A percentile compares a stretch with the other conserved stretches of the same genome.
Conservation (phyloP, 2,797 vertebrate genomes). For the Tokudaia tokunoshimensis region DNA sequence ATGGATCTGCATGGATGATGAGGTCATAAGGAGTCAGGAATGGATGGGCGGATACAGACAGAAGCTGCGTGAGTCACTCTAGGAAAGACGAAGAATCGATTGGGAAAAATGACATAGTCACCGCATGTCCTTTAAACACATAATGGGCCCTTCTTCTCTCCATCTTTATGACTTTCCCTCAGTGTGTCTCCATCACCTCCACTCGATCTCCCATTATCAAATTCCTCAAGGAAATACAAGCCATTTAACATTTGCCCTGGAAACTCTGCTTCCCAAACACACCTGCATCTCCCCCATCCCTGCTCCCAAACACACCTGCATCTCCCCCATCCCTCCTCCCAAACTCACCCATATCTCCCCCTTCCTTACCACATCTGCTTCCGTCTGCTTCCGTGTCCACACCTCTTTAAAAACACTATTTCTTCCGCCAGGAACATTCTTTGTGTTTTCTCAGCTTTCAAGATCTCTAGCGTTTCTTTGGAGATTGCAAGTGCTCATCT, state of each 20-base stretch:
- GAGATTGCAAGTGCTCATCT: not conserved
- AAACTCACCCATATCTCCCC: not conserved
- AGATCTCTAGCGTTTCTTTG: not conserved
- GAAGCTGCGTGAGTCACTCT: not conserved
- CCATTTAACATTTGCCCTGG: not conserved
- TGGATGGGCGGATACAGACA: not conserved
- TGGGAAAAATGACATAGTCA: not conserved
- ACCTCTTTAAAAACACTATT: not conserved
- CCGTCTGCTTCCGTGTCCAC: not conserved
- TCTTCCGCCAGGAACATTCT: not conserved
- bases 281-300: not conserved
- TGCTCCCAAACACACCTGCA: too few species aligned
- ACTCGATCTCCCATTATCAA: not conserved
- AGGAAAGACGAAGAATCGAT: not conserved
- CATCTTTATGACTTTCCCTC: not conserved
- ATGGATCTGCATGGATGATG: not conserved
- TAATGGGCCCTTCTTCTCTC: not conserved
- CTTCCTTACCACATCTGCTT: not conserved
- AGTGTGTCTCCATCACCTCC: fast-evolving
- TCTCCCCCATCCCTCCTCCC: not conserved
- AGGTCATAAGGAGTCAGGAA: not conserved
- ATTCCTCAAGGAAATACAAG: not conserved
- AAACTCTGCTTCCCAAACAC: not conserved
- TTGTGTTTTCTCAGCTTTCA: not conserved
- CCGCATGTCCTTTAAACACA: not conserved